A percentile compares a stretch with the other conserved stretches of the same genome.
Evolutionary conservation across 1,140 invertebrate genomes (phyloP).

Genomic region (Zophobas atratus): DNA sequence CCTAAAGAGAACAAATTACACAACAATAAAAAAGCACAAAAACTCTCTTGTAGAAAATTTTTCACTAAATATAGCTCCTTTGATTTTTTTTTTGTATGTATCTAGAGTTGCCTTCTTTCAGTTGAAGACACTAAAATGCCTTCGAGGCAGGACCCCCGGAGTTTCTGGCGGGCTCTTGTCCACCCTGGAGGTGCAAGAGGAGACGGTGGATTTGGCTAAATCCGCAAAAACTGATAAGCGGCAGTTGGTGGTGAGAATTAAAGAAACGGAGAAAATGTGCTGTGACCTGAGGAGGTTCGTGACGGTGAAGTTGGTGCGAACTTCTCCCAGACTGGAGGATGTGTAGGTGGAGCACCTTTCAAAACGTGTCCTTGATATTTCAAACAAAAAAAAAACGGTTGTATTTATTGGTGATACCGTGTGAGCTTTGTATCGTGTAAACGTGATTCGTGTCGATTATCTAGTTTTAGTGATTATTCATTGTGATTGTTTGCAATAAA

Average conservation of each 20-base stretch:
- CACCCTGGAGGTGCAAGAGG: conserved; percentile 51
- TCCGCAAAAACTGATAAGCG: conserved; percentile 2
- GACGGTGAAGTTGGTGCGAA: not conserved
- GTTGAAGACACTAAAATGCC: not conserved
- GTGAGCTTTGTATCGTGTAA: conserved; percentile 18
- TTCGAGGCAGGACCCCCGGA: not conserved
- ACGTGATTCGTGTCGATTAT: not conserved
- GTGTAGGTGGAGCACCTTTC: not conserved
- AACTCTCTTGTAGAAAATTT: too few species aligned
- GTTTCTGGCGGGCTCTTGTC: conserved; percentile 45
- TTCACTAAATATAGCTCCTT: too few species aligned
- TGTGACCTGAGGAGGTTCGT: not conserved
- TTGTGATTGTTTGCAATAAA: conserved; percentile 10
- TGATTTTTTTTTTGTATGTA: too few species aligned
- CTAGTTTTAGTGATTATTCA: not conserved
- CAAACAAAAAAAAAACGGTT: not conserved
- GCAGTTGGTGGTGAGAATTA: conserved; percentile 2
- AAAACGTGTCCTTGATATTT: not conserved
- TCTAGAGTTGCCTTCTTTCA: too few species aligned
- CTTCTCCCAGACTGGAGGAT: not conserved
- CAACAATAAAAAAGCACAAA: too few species aligned
- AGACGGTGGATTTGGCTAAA: conserved; percentile 47
- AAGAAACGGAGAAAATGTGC: not conserved
- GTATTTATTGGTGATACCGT: conserved; percentile 21
- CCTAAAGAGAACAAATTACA: too few species aligned